Conservation (phyloP, 2,113 vertebrate genomes). For the Raja brachyura region DNA sequence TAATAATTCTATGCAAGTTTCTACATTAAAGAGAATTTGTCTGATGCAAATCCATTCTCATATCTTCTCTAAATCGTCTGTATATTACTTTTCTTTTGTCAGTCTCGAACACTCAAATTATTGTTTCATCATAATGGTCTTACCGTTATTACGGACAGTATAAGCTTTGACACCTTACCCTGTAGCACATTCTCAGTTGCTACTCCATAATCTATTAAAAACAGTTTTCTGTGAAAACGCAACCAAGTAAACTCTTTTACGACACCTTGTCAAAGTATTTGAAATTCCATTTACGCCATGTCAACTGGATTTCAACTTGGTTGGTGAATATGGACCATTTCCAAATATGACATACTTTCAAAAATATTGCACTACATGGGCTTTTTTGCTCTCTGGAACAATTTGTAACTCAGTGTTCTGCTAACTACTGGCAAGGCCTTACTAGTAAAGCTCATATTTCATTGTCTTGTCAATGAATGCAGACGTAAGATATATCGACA, state of each 20-base stretch:
- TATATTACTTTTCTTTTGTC: no score
- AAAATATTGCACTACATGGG: background rate
- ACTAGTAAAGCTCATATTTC: background rate
- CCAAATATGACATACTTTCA: background rate
- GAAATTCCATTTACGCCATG: background rate
- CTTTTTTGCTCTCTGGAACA: background rate
- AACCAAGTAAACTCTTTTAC: background rate
- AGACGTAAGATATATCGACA: background rate
- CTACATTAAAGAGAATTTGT: no score
- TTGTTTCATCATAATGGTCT: background rate
- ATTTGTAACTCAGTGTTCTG: background rate
- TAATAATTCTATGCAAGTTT: no score
- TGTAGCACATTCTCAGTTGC: background rate
- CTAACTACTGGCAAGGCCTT: background rate
- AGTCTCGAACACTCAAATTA: no score
- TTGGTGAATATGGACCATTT: background rate
- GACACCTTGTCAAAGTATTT: background rate
- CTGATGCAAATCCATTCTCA: no score
- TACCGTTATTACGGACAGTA: background rate
- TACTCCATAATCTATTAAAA: background rate
- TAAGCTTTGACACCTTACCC: background rate
- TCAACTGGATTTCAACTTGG: background rate
- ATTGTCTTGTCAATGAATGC: background rate
- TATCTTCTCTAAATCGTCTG: no score
- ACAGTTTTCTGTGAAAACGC: no score